A percentile compares a stretch with the other conserved stretches of the same genome.
These are phyloP conservation scores for Tetranychus cinnabarinus DNA, from an alignment of 1,140 invertebrate genomes.

Conservation along the genomic window DNA sequence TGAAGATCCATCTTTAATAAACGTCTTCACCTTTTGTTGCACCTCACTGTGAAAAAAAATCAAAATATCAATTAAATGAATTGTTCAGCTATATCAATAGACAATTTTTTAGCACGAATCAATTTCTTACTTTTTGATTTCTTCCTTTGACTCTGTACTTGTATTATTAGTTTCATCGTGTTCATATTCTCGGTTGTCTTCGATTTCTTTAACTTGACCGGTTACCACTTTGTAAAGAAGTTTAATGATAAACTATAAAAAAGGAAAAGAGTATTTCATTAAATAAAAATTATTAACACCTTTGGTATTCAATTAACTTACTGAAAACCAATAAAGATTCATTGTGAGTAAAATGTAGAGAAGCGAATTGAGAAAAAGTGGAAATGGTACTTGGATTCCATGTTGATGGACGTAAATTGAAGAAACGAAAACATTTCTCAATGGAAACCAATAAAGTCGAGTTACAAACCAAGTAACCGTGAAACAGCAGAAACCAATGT, in stretches of 20 bases:
- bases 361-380: constrained; percentile 19
- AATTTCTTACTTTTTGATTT: background rate
- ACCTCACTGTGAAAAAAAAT: background rate
- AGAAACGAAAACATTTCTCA: constrained; percentile 19
- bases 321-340: constrained; percentile 25
- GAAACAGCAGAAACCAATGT: constrained; percentile 20
- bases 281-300: background rate
- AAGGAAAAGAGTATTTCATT: constrained; percentile 4
- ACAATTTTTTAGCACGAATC: background rate
- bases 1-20: background rate
- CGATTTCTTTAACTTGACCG: constrained; percentile 19
- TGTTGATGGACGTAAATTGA: constrained; percentile 1
- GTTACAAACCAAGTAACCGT: constrained; percentile 19
- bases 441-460: constrained; percentile 22
- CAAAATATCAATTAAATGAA: background rate
- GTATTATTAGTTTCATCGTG: background rate
- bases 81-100: too few species aligned
- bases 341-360: constrained; percentile 19
- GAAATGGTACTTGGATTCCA: constrained; percentile 16
- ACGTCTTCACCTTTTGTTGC: background rate
- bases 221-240: constrained; percentile 19
- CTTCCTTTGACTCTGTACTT: background rate
- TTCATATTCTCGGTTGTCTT: constrained; percentile 20
- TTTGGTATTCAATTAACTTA: constrained; percentile 12
- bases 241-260: constrained; percentile 16